Evolutionary conservation across 1,140 invertebrate genomes (phyloP).

Genomic region (Drosophila virilis): DNA sequence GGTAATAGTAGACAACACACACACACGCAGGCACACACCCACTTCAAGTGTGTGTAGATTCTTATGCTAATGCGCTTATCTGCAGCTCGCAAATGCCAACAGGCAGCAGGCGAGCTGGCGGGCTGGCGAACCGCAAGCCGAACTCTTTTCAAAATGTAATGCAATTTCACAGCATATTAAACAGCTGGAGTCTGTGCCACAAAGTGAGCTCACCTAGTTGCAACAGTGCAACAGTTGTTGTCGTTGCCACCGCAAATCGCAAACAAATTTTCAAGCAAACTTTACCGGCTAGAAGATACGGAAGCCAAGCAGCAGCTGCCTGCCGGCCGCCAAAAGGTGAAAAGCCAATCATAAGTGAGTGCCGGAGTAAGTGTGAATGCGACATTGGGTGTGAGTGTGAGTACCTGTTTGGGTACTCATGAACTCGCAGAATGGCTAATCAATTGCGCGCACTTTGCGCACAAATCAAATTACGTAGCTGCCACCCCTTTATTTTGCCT

Average conservation of each 20-base stretch:
- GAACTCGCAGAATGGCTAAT: conserved; percentile 77
- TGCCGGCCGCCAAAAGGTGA: conserved; percentile 28
- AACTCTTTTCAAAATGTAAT: conserved; percentile 74
- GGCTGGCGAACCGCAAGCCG: conserved; percentile 34
- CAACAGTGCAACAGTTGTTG: conserved; percentile 69
- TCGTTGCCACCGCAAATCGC: conserved; percentile 42
- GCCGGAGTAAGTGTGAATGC: conserved; percentile 21
- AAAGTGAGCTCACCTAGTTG: conserved; percentile 10
- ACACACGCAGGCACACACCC: background rate
- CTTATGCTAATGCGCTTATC: conserved; percentile 71
- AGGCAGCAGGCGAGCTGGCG: conserved; percentile 14
- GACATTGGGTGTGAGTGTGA: conserved; percentile 10
- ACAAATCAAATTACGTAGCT: conserved; percentile 83
- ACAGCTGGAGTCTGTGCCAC: conserved; percentile 66
- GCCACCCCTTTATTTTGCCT: conserved; percentile 57
- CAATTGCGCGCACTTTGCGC: conserved; percentile 75
- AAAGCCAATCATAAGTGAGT: conserved; percentile 53
- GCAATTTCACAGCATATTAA: conserved; percentile 81
- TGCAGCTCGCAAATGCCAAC: conserved; percentile 38
- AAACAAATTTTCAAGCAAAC: conserved; percentile 55
- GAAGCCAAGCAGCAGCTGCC: conserved; percentile 9
- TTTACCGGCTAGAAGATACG: conserved; percentile 49
- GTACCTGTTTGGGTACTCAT: conserved; percentile 45
- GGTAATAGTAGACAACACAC: conserved; percentile 3
- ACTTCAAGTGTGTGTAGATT: conserved; percentile 1